These are phyloP conservation scores for Agrochola lota DNA, from an alignment of 2,888 invertebrate genomes.

Conservation along the genomic window DNA sequence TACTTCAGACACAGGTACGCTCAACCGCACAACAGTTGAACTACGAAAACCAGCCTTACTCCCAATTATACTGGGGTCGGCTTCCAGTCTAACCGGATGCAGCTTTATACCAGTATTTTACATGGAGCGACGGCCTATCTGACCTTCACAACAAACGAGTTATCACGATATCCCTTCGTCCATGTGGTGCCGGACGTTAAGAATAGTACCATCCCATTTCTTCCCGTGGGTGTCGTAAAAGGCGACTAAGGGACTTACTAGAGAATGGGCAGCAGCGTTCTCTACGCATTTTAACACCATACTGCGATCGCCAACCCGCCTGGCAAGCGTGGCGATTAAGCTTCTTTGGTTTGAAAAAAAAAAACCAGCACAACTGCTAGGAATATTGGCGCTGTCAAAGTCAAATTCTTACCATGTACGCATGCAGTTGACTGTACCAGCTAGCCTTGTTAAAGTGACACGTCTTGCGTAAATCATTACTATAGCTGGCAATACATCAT, in stretches of 20 bases:
- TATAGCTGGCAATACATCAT: conserved; percentile 30
- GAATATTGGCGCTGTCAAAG: background rate
- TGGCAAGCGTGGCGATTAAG: too few species aligned
- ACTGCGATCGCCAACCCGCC: too few species aligned
- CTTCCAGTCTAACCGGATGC: background rate
- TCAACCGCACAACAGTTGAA: conserved; percentile 3
- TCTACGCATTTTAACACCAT: too few species aligned
- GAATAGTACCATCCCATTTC: too few species aligned
- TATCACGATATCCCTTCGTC: background rate
- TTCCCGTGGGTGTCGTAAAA: too few species aligned
- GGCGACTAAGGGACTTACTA: too few species aligned
- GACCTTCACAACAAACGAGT: background rate
- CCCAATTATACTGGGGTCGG: background rate
- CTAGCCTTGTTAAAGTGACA: conserved; percentile 46
- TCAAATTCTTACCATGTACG: too few species aligned
- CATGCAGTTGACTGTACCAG: conserved; percentile 12
- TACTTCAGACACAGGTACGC: conserved; percentile 24
- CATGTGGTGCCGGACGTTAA: too few species aligned
- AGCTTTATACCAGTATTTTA: background rate
- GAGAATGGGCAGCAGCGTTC: too few species aligned
- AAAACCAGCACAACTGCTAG: too few species aligned
- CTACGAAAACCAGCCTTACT: background rate
- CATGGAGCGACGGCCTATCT: background rate
- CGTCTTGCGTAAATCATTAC: conserved; percentile 37
- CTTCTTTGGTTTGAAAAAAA: background rate